Evolutionary conservation across 2,113 vertebrate species (phyloP).

Genomic region (Ia io): DNA sequence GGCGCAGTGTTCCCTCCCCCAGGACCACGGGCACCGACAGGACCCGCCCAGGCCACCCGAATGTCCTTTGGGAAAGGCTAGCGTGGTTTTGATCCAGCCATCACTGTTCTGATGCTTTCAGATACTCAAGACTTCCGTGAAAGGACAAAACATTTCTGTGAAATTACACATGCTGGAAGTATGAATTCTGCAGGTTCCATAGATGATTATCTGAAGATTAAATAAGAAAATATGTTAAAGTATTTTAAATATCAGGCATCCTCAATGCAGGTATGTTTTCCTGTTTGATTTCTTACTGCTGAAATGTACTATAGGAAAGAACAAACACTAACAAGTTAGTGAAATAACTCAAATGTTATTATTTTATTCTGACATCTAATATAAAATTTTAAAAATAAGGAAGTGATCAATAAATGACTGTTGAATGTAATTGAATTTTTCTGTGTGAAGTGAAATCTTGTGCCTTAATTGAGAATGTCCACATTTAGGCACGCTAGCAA

Average conservation of each 20-base stretch:
- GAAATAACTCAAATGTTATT: not conserved
- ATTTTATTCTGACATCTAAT: not conserved
- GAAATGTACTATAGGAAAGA: not conserved
- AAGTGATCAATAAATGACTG: not conserved
- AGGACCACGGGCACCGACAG: accelerated
- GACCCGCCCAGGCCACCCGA: accelerated
- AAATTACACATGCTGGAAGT: not conserved
- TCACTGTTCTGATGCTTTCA: not conserved
- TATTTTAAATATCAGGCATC: not conserved
- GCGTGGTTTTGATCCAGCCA: accelerated
- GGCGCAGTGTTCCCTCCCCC: not conserved
- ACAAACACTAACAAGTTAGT: not conserved
- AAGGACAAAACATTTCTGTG: not conserved
- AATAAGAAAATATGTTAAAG: not conserved
- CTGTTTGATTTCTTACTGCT: not conserved
- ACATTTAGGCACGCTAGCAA: not conserved
- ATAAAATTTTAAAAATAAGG: not conserved
- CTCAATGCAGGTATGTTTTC: not conserved
- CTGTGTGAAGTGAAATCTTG: not conserved
- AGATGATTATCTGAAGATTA: not conserved
- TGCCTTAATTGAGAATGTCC: not conserved
- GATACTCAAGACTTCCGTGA: not conserved
- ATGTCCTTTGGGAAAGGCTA: not conserved
- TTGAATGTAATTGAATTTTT: not conserved
- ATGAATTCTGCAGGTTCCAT: not conserved